These are phyloP conservation scores for Holocentrus rufus DNA, from an alignment of 2,797 vertebrate species.

Conservation along the genomic window DNA sequence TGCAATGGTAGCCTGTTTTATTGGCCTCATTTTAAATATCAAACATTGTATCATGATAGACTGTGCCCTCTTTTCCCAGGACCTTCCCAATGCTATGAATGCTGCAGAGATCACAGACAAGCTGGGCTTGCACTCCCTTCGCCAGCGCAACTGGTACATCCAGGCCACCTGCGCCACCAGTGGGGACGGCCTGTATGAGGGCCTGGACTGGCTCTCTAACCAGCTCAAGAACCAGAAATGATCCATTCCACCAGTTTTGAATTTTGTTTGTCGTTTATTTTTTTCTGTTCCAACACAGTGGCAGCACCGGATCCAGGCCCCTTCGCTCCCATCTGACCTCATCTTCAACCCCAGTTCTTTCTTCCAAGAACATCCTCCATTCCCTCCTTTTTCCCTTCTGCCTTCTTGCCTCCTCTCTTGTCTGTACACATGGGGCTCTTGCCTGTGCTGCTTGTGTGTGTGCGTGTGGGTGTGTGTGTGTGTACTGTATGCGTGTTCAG, in stretches of 20 bases:
- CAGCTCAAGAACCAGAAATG: conserved; percentile 89
- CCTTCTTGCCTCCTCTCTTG: conserved; percentile 35
- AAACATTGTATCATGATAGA: neutral
- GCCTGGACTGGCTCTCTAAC: conserved; percentile 90
- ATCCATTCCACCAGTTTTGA: conserved; percentile 80
- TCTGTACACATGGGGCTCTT: conserved; percentile 73
- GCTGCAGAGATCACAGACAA: conserved; percentile 90
- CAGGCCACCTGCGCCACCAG: conserved; percentile 89
- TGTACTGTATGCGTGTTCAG: conserved; percentile 67
- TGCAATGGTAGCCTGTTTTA: neutral
- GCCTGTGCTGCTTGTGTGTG: conserved; percentile 80
- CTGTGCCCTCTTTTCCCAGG: conserved; percentile 61
- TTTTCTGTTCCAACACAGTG: conserved; percentile 76
- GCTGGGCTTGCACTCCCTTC: conserved; percentile 85
- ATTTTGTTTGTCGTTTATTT: conserved; percentile 74
- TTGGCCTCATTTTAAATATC: neutral
- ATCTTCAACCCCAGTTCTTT: conserved; percentile 62
- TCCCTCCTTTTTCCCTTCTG: conserved; percentile 45
- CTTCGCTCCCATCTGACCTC: conserved; percentile 60
- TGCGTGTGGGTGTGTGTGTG: conserved; percentile 37
- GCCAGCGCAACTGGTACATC: conserved; percentile 88
- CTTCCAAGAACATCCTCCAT: conserved; percentile 70
- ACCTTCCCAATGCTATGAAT: conserved; percentile 89
- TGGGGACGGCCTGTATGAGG: conserved; percentile 87
- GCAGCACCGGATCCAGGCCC: conserved; percentile 80